These are phyloP conservation scores for Xyrichtys novacula DNA, from an alignment of 2,797 vertebrate genomes.

Conservation along the genomic window DNA sequence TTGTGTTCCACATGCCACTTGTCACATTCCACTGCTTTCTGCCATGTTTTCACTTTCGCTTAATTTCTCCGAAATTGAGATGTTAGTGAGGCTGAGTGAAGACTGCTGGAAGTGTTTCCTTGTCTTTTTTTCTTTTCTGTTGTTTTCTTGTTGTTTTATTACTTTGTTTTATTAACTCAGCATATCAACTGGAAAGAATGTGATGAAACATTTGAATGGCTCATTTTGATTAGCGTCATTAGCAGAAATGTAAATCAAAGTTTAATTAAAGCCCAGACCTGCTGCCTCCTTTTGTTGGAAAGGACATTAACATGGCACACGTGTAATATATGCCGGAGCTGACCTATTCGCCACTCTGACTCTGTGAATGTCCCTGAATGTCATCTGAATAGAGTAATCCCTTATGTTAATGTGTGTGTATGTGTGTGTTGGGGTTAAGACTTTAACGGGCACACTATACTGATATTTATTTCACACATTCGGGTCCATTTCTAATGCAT, in stretches of 20 bases:
- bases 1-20: constrained; percentile 70
- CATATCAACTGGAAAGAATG: constrained; percentile 21
- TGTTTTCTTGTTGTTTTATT: constrained; percentile 16
- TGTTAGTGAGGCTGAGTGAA: constrained; percentile 24
- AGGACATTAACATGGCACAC: constrained; percentile 26
- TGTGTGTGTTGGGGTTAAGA: constrained; percentile 30
- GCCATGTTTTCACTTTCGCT: constrained; percentile 61
- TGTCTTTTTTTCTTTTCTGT: constrained; percentile 4
- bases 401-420: constrained; percentile 22
- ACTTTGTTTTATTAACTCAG: constrained; percentile 40
- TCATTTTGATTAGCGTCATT: constrained; percentile 8
- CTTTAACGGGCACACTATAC: constrained; percentile 27
- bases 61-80: constrained; percentile 68
- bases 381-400: constrained; percentile 36
- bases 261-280: constrained; percentile 21
- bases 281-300: constrained; percentile 22
- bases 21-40: constrained; percentile 62
- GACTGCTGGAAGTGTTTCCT: constrained; percentile 17
- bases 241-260: constrained; percentile 23
- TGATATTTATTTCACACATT: constrained; percentile 63
- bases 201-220: constrained; percentile 26
- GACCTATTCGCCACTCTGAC: constrained; percentile 32
- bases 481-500: constrained; percentile 64
- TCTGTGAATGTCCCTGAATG: constrained; percentile 44
- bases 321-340: constrained; percentile 37